Base-by-base conservation (phyloP, 2,113 vertebrate genomes). In the Passer domesticus region DNA sequence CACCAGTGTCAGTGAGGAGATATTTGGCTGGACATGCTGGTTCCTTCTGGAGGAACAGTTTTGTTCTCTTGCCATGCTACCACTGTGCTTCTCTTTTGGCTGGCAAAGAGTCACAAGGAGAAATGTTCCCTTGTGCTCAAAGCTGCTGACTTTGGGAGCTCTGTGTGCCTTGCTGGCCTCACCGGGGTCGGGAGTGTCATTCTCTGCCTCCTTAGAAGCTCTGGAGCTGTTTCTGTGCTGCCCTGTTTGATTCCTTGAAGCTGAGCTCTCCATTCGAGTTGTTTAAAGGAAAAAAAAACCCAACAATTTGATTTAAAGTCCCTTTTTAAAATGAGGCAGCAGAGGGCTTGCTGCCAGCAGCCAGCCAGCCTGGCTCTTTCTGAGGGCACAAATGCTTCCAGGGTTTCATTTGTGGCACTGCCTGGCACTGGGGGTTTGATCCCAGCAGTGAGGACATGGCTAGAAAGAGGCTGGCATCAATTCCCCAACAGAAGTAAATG, bases 171-270 rank as follows among this genome's bases (percentile, higher is more conserved):
- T 25, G 30, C 60, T 47, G 24, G 64, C 43, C 37, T 78, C 91
- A 30, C 22, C 60, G 23, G 77, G 92, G 87, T 87, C 22, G 9
- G 60, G 35, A 90, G 27, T 69, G 60, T 25, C 50, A 27, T 72
- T 27, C 37, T 79, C 52, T 89, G 83, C 58, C 53, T 93, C 15
- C 1, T 72, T 9, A 92, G 47, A 70, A 10, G 73, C 35, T 89
- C 89, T 56, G 27, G 27, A 24, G 80, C 76, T 86, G 62, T 74
- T 86, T 81, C 86, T 78, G 33, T 21, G 73, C 73, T 5, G 15
- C 59, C 60, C 66, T 56, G 49, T 72, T 94, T 8, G 56, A 12
- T 17, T 60, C 69, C 94, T 95, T 87, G 94, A 92, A 84, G 91
- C 62, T 72, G 18, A 90, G 62, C 52, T 18, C 49, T 87, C 33